Evolutionary conservation across 2,888 invertebrate species (phyloP).

Genomic region (Chromoteleia sp.): DNA sequence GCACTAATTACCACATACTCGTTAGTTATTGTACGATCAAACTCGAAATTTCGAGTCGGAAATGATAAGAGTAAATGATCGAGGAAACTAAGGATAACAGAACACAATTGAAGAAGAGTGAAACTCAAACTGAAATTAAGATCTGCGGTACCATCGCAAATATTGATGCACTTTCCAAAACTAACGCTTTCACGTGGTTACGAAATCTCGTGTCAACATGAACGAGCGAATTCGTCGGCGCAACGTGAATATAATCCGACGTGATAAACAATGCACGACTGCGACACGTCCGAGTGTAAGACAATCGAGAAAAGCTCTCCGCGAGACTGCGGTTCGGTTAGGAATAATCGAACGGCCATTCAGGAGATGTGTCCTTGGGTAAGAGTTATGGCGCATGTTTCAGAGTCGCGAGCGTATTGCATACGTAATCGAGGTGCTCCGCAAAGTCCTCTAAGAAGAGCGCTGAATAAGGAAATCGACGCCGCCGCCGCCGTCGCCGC

Average conservation of each 20-base stretch:
- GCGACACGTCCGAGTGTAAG: conserved; percentile 50
- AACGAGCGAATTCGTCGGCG: not conserved
- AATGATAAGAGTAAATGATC: too few relatives aligned
- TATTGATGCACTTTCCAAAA: conserved; percentile 50
- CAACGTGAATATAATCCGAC: not conserved
- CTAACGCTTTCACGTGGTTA: conserved; percentile 39
- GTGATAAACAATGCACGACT: conserved; percentile 24
- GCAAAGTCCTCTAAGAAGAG: conserved; percentile 78
- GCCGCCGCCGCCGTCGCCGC: conserved; percentile 49
- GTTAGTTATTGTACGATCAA: not conserved
- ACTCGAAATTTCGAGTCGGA: too few relatives aligned
- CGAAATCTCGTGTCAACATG: conserved; percentile 30
- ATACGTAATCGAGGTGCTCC: conserved; percentile 75
- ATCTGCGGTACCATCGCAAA: conserved; percentile 23
- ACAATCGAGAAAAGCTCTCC: conserved; percentile 65
- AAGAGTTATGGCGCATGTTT: conserved; percentile 76
- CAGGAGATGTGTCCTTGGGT: conserved; percentile 74
- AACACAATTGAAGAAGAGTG: too few relatives aligned
- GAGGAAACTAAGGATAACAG: too few relatives aligned
- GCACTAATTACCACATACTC: not conserved
- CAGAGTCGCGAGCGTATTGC: conserved; percentile 72
- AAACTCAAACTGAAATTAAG: not conserved
- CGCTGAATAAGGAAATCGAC: conserved; percentile 82
- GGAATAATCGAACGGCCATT: conserved; percentile 58
- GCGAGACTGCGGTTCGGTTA: conserved; percentile 47